Evolutionary conservation across 1,140 invertebrate genomes (phyloP).

Genomic region (Drosophila pallidifrons): DNA sequence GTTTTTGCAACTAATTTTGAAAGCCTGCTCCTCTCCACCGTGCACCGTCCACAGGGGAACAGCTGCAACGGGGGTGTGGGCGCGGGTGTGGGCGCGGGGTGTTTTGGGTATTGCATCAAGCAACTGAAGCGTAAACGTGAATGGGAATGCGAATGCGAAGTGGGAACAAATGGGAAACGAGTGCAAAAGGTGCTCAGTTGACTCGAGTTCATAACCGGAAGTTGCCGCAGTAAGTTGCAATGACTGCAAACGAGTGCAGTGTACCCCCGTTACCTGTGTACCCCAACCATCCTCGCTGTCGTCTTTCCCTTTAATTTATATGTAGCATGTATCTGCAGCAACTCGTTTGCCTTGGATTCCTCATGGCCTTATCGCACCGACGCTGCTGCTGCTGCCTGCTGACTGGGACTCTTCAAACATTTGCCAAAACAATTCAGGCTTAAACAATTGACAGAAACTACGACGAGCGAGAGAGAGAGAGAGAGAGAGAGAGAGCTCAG

Average conservation of each 20-base stretch:
- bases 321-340: not conserved
- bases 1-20: conserved; percentile 69
- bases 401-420: conserved; percentile 60
- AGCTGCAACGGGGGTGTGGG: not conserved
- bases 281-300: not conserved
- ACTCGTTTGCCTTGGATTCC: not conserved
- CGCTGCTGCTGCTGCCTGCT: not conserved
- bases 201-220: conserved; percentile 76
- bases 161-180: conserved; percentile 37
- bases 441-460: conserved; percentile 78
- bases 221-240: conserved; percentile 44
- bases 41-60: not conserved
- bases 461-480: not conserved
- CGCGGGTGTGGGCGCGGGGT: not conserved
- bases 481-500: not conserved
- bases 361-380: not conserved
- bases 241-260: conserved; percentile 58
- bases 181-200: conserved; percentile 58
- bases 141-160: conserved; percentile 55
- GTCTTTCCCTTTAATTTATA: not conserved
- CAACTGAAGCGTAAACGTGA: conserved; percentile 78
- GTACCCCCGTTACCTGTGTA: conserved; percentile 30
- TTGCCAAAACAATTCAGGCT: conserved; percentile 72
- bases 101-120: conserved; percentile 27
- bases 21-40: conserved; percentile 3